Evolutionary conservation across 2,888 invertebrate species (phyloP).

Genomic region (Eupithecia insigniata): DNA sequence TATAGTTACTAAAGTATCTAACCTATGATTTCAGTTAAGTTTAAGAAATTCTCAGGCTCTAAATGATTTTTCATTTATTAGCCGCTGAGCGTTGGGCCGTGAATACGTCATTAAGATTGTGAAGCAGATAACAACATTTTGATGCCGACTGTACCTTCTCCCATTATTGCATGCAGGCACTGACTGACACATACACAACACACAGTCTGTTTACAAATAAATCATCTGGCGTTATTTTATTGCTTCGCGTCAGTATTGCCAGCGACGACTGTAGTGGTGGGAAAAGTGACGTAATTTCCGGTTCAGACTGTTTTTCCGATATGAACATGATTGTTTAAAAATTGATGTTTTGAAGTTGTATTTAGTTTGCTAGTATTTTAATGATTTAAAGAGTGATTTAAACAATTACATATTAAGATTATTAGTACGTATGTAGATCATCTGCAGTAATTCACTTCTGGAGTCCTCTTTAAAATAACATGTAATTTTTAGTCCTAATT

Average conservation of each 20-base stretch:
- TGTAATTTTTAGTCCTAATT: too few relatives aligned
- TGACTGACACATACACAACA: conserved; percentile 73
- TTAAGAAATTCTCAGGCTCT: too few relatives aligned
- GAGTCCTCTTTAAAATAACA: too few relatives aligned
- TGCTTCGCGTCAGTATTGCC: conserved; percentile 60
- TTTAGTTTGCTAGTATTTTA: background rate
- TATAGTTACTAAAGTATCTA: too few relatives aligned
- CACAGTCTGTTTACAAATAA: conserved; percentile 80
- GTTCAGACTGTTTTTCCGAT: background rate
- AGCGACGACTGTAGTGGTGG: conserved; percentile 44
- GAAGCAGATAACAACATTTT: background rate
- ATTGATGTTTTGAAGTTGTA: background rate
- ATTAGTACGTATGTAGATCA: too few relatives aligned
- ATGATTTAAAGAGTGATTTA: background rate
- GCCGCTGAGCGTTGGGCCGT: too few relatives aligned
- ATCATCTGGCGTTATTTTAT: conserved; percentile 79
- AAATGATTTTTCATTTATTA: too few relatives aligned
- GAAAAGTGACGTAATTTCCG: conserved; percentile 27
- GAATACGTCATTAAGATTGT: background rate
- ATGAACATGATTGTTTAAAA: background rate
- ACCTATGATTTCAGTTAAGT: too few relatives aligned
- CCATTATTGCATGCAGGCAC: conserved; percentile 67
- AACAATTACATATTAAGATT: too few relatives aligned
- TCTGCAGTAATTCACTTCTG: too few relatives aligned
- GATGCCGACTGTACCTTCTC: background rate